Evolutionary conservation across 2,888 invertebrate genomes (phyloP), one percentile per base, ranked within the genome.

Genomic region (Mellilla xanthometata): DNA sequence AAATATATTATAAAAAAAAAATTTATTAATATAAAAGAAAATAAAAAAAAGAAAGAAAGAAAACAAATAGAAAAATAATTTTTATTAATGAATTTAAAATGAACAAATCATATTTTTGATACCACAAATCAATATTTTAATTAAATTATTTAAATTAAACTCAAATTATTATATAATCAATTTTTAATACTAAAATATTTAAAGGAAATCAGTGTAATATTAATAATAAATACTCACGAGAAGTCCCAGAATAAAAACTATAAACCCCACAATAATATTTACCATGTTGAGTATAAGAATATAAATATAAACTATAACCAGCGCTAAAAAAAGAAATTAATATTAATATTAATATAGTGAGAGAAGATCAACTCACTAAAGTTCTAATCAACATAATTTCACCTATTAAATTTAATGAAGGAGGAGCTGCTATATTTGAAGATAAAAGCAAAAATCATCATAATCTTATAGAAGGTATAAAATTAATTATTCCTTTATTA

Each of bases 121-220:
- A 65, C 90, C 92, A 93, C 92, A 93, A 93, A 92, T 92, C 91
- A 92, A 91, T 81, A 91, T 93, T 93, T 92, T 92, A 56, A 32
- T 83, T 92, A 92, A 93, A 93, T 91, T 93, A 93, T 88, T 91
- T 91, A 92, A 92, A 78, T 86, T 86, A 78, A 91, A 76, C 51
- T 69, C 84, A 91, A 72, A 90, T 76, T 72, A 86, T 68, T 69
- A 79, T 71, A 65, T 78, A 78, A 72, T 91, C 90, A 65, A 90
- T 72, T 58, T 90, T 91, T 70, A 93, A 76, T 85, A 93, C 74
- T 74, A 92, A 71, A 61, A 93, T 69, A 92, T 92, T 93, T 84
- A 93, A 90, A 61, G 92, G 91, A 54, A 93, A 68, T 77, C 91
- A 92, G 91, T 93, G 92, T 67, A 93, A 81, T 60, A 92, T 63